Conservation (phyloP, 1,140 invertebrate species). For the Archivesica marissinica region DNA sequence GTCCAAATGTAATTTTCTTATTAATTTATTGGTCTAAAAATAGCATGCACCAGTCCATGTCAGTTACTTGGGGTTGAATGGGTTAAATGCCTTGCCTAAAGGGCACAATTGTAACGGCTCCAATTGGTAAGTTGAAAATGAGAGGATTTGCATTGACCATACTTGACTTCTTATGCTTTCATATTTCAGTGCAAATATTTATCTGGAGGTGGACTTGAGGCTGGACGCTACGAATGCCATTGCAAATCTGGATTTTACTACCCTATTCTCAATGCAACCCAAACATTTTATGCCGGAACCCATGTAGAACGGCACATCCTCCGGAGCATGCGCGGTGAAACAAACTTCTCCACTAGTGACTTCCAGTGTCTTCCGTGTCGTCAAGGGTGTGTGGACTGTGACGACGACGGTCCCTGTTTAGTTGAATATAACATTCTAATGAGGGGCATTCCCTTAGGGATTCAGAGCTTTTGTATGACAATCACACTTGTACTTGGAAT, state of each 20-base stretch:
- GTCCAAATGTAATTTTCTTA: too few relatives aligned
- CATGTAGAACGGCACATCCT: conserved; percentile 72
- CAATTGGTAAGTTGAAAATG: too few relatives aligned
- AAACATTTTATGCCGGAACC: conserved; percentile 77
- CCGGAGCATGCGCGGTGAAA: conserved; percentile 28
- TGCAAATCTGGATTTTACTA: conserved; percentile 79
- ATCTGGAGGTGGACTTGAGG: conserved; percentile 69
- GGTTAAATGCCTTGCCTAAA: too few relatives aligned
- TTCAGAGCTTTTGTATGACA: conserved; percentile 90
- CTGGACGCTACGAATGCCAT: conserved; percentile 78
- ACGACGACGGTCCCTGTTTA: conserved; percentile 85
- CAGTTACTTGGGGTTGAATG: too few relatives aligned
- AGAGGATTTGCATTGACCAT: too few relatives aligned
- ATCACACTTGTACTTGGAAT: conserved; percentile 89
- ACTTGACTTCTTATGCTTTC: conserved; percentile 35
- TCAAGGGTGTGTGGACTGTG: conserved; percentile 85
- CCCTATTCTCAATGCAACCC: conserved; percentile 64
- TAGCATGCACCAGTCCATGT: too few relatives aligned
- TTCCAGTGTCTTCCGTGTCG: conserved; percentile 87
- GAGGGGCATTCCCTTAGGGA: conserved; percentile 88
- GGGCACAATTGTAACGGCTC: too few relatives aligned
- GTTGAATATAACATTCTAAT: conserved; percentile 86
- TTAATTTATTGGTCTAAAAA: too few relatives aligned
- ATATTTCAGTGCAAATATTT: conserved; percentile 78
- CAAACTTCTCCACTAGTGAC: conserved; percentile 61